Base-by-base conservation (phyloP, 1,140 invertebrate species). In the Battus philenor region DNA sequence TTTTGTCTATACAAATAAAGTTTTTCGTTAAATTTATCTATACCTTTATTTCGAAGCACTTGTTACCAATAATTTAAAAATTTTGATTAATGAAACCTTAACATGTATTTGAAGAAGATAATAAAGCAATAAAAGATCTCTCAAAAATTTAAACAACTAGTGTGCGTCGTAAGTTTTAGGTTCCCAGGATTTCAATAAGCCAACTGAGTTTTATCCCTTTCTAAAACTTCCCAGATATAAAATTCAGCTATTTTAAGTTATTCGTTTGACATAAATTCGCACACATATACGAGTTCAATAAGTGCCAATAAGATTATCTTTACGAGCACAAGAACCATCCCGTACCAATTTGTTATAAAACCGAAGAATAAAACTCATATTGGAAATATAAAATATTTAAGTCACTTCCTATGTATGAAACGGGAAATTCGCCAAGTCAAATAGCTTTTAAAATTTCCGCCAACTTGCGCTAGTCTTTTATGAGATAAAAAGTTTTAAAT, bases 331-430 rank as follows among this genome's bases (percentile, higher is more conserved):
- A 9, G 33, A 36, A 20, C 33, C 32, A 9, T 20, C 32, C 15
- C 18, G 17, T 20, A n/a, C n/a, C n/a, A n/a, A n/a, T 20, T 36
- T 36, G 18, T 36, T 20, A 18, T 36, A 36, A 10, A n/a, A 36
- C 16, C 33, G 17, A 36, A 11, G 17, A 36, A 36, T 36, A 36
- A 36, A 36, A 36, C 11, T 36, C 33, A 36, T 36, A 36, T 36
- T 20, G 33, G 33, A 36, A 36, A 36, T 36, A 36, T 36, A 36
- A 36, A 36, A 36, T 36, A 36, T 36, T 36, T 36, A 36, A 36
- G 33, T 36, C 33, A 36, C 16, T n/a, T 16, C 9, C 17, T 36
- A 36, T 36, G 33, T 36, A 36, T 36, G 33, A 36, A 36, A 36
- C 20, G 33, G 33, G 17, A 36, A 36, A 36, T 36, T 36, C 16